Evolutionary conservation across 1,140 invertebrate species (phyloP), one percentile per base, ranked within the genome.

Genomic region (Nephila pilipes): DNA sequence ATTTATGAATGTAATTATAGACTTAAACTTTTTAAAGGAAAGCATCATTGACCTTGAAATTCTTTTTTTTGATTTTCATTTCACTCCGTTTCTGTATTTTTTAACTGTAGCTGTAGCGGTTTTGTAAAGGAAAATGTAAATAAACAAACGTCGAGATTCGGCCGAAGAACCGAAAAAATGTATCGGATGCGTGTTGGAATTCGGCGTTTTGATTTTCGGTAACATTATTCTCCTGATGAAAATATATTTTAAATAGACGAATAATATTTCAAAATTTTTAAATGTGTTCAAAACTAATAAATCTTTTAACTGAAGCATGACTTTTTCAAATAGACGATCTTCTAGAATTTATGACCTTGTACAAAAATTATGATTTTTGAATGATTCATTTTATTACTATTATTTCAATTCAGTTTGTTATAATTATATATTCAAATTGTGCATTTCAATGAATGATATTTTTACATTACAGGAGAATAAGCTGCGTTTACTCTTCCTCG

Each of bases 391-490:
- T 46, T 46, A 46, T 46, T 46, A 10, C 46, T 46, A 46, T 46
- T 10, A 46, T 46, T 46, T 46, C 6, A 10, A 46, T 10, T 6
- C 46, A 10, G 46, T 46, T 46, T 46, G n/a, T n/a, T n/a, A n/a
- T n/a, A n/a, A n/a, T n/a, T n/a, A 10, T 46, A 10, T 58, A 58
- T 58, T 58, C 14, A 16, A 58, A 22, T 58, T n/a, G n/a, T n/a
- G n/a, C n/a, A n/a, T n/a, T n/a, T 58, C 18, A 22, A 60, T 58
- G 5, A 60, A 10, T 46, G 46, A 46, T 63, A 16, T 87, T 88
- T 88, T 88, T 69, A 25, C 8, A n/a, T 88, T 75, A 12, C n/a
- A 88, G 87, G 38, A 69, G 69, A 88, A 1, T 88, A 75, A 75
- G 60, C 69, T 46, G n/a, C 20, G 38, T 38, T 54, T 88, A 65